Base-by-base conservation (phyloP, 1,140 invertebrate species). In the Paraescarpia echinospica region DNA sequence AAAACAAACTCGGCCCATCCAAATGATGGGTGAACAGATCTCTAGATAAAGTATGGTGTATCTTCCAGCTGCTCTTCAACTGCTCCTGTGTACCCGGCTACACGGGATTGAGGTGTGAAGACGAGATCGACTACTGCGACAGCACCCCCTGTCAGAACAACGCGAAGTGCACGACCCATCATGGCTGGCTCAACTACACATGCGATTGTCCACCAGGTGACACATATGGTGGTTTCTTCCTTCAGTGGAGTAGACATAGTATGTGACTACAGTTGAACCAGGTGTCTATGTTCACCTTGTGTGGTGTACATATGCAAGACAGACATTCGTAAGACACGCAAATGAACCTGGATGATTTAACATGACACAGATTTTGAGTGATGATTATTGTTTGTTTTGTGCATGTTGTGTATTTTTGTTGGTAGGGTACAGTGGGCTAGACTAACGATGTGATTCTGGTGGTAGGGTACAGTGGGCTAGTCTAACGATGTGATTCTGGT, bases 11-110 rank as follows among this genome's bases (percentile, higher is more conserved):
- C n/a, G n/a, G n/a, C n/a, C n/a, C n/a, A n/a, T n/a, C n/a, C n/a
- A n/a, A n/a, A n/a, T n/a, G n/a, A n/a, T n/a, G n/a, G n/a, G n/a
- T n/a, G n/a, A n/a, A n/a, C n/a, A n/a, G n/a, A n/a, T n/a, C n/a
- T n/a, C n/a, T n/a, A n/a, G n/a, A n/a, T n/a, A n/a, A n/a, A n/a
- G n/a, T n/a, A n/a, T n/a, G 41, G 41, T 41, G 41, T 48, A 41
- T 51, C 14, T 88, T 89, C 18, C 9, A 92, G 92, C 14, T 34
- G 0, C 33, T 88, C 34, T 96, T 94, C 96, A 96, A 97, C 89
- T 99, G 98, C 96, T 96, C 97, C 0, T 99, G 98, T 94, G 97
- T 97, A 1, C 94, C 97, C 1, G 98, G 97, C 35, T 94, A 92
- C 89, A 93, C 89, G 89, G 94, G 94, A 33, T n/a, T 35, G 22